These are phyloP conservation scores for Danio kyathit DNA, from an alignment of 2,797 vertebrate genomes.

Conservation along the genomic window DNA sequence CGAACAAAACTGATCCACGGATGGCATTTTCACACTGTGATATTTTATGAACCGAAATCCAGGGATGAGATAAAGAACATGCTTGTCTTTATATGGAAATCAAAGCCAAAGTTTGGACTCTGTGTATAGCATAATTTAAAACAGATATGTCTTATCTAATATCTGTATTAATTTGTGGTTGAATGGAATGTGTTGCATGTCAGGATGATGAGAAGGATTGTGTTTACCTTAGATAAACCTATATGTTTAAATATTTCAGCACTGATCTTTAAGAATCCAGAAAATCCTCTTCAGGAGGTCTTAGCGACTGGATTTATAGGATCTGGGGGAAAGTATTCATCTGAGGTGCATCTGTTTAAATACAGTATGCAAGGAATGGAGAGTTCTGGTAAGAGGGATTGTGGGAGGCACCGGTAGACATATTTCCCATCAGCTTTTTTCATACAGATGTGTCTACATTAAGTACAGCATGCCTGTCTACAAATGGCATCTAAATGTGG, in stretches of 20 bases:
- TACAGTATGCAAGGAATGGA: slow-evolving; percentile 20
- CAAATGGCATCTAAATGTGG: not conserved
- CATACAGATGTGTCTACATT: not conserved
- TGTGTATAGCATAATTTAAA: slow-evolving; percentile 35
- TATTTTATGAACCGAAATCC: slow-evolving; percentile 21
- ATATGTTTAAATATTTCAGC: slow-evolving; percentile 46
- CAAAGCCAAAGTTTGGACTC: slow-evolving; percentile 37
- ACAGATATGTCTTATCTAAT: slow-evolving; percentile 49
- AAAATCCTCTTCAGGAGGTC: slow-evolving; percentile 10
- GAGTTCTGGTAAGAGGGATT: slow-evolving; percentile 47
- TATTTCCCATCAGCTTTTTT: not conserved
- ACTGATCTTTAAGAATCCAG: slow-evolving; percentile 38
- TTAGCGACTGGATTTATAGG: slow-evolving; percentile 17
- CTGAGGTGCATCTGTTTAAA: not conserved
- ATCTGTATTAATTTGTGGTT: slow-evolving; percentile 19
- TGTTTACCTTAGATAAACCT: slow-evolving; percentile 48
- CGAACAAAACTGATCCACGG: slow-evolving; percentile 3
- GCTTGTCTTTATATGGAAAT: slow-evolving; percentile 49
- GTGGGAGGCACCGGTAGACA: slow-evolving; percentile 51
- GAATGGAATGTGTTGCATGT: slow-evolving; percentile 26
- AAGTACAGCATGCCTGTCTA: not conserved
- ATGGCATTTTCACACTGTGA: slow-evolving; percentile 7
- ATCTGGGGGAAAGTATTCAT: slow-evolving; percentile 4
- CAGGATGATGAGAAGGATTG: slow-evolving; percentile 35
- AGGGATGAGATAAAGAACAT: slow-evolving; percentile 35